These are phyloP conservation scores for Thereva unica DNA, from an alignment of 2,888 invertebrate species.

Conservation along the genomic window DNA sequence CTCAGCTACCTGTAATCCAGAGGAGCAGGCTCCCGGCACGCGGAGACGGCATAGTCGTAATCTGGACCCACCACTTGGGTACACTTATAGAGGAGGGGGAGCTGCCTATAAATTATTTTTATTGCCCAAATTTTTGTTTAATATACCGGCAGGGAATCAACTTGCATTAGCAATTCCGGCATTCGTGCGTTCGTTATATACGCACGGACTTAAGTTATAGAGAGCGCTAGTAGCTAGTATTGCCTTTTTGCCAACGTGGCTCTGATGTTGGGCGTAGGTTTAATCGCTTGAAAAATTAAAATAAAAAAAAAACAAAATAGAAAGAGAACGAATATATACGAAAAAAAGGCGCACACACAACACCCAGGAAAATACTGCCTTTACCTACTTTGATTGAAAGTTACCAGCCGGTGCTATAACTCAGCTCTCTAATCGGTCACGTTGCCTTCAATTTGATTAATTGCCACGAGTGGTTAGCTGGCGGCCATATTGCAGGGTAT, in stretches of 20 bases:
- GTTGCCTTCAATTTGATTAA: slow-evolving; percentile 46
- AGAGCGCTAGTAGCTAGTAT: too few species aligned
- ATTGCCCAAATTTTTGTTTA: slow-evolving; percentile 40
- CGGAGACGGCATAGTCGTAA: background rate
- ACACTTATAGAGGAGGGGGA: slow-evolving; percentile 13
- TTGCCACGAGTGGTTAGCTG: slow-evolving; percentile 43
- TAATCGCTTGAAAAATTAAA: slow-evolving; percentile 37
- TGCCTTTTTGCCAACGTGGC: background rate
- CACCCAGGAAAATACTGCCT: slow-evolving; percentile 29
- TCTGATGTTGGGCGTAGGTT: slow-evolving; percentile 26
- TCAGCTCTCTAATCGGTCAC: slow-evolving; percentile 46
- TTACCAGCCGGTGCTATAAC: slow-evolving; percentile 44
- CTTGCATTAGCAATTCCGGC: slow-evolving; percentile 32
- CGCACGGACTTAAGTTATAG: too few species aligned
- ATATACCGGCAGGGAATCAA: slow-evolving; percentile 38
- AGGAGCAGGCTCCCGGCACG: too few species aligned
- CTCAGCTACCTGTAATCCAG: too few species aligned
- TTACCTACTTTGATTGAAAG: slow-evolving; percentile 34
- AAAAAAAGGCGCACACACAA: background rate
- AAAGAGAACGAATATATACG: background rate
- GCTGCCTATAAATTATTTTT: slow-evolving; percentile 40
- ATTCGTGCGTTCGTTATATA: too few species aligned
- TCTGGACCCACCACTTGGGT: background rate
- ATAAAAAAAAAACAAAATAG: slow-evolving; percentile 24
- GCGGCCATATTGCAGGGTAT: slow-evolving; percentile 34